Evolutionary conservation across 2,888 invertebrate genomes (phyloP).

Genomic region (Hyposoter dolosus): DNA sequence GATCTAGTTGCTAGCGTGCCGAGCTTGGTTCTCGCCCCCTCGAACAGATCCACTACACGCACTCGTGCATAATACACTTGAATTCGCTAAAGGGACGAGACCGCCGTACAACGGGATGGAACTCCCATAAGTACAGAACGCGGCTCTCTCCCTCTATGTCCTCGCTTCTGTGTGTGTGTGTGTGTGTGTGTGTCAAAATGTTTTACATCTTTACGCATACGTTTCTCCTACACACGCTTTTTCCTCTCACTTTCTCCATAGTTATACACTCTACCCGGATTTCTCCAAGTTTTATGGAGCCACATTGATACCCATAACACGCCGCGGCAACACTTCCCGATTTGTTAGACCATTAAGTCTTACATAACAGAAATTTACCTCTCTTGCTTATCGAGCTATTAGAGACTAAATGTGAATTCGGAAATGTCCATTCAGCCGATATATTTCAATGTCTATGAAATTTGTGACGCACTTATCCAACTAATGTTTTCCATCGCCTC

Average conservation of each 20-base stretch:
- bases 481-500: not conserved
- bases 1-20: slow-evolving; percentile 59
- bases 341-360: slow-evolving; percentile 36
- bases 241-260: slow-evolving; percentile 52
- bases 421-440: not conserved
- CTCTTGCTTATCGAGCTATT: not conserved
- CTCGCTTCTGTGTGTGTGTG: not conserved
- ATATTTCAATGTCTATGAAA: not conserved
- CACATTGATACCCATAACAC: slow-evolving; percentile 54
- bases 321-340: slow-evolving; percentile 36
- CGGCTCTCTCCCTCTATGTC: not conserved
- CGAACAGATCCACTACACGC: slow-evolving; percentile 40
- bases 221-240: not conserved
- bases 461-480: not conserved
- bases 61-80: slow-evolving; percentile 46
- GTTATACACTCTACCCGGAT: not conserved
- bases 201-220: slow-evolving; percentile 29
- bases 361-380: slow-evolving; percentile 4
- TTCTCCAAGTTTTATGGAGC: slow-evolving; percentile 54
- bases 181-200: slow-evolving; percentile 61
- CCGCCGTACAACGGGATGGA: slow-evolving; percentile 33
- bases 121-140: slow-evolving; percentile 64
- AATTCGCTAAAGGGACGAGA: slow-evolving; percentile 57
- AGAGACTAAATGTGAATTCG: slow-evolving; percentile 15
- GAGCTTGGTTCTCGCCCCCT: slow-evolving; percentile 40